Base-by-base conservation (phyloP, 1,140 invertebrate species). In the Hypothenemus hampei region DNA sequence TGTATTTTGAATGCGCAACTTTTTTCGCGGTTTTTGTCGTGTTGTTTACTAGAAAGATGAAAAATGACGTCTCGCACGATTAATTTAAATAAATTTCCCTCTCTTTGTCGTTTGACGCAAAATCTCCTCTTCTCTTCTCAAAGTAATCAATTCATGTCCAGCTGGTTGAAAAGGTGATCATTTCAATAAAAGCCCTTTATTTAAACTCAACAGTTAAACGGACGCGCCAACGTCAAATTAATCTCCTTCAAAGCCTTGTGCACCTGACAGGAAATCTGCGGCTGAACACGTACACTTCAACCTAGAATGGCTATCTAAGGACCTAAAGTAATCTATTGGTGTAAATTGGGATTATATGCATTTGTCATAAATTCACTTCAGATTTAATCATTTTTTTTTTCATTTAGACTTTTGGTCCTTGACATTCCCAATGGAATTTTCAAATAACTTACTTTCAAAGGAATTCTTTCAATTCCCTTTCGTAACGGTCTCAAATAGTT, bases 221-320 rank as follows among this genome's bases (percentile, higher is more conserved):
- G 20, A n/a, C 11, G 3, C 19, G 20, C 16, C 31, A 45, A 45
- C 31, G 43, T 45, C 24, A 45, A 45, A 45, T 45, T 45, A 45
- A 45, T 45, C 43, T 45, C 43, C 43, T 45, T 45, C 43, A 29
- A n/a, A n/a, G n/a, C 11, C 18, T 45, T 20, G 24, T 29, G 43
- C 43, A 45, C 6, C 24, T 45, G 43, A 45, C 43, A 45, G 43
- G 11, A 20, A 45, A 45, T 45, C 43, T 45, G 43, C 22, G 43
- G 43, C 24, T 6, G 18, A 29, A 45, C 43, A 45, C 24, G 43
- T 29, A 26, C 24, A 45, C 23, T 45, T 45, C n/a, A 45, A 20
- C 43, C 43, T 8, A 22, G 16, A 11, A 43, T 43, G 43, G 22
- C 23, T 6, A 45, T 45, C 43, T 45, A 45, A 45, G 43, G 22